Percentiles rank a stretch among this genome's conserved stretches.
Conservation (phyloP, 2,888 invertebrate genomes). For the Lithosia quadra region DNA sequence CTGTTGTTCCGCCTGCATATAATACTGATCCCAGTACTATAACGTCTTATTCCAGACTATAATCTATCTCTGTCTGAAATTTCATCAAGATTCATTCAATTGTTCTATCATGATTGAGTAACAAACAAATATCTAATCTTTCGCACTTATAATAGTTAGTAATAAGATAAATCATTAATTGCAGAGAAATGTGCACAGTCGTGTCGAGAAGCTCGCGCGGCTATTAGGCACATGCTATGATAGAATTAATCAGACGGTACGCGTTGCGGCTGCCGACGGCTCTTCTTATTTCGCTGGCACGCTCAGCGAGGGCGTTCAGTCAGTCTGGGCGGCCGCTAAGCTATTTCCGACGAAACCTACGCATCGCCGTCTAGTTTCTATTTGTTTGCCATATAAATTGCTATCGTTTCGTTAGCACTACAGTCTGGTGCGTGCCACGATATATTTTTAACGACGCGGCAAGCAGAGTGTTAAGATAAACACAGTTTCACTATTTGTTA, state of each 20-base stretch:
- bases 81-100: too few relatives aligned
- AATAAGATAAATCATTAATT: neutral
- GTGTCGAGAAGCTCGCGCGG: constrained; percentile 31
- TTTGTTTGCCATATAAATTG: constrained; percentile 73
- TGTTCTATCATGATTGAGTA: neutral
- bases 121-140: neutral
- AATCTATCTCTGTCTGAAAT: too few relatives aligned
- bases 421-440: constrained; percentile 61
- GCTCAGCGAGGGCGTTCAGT: constrained; percentile 44
- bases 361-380: constrained; percentile 72
- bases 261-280: constrained; percentile 25
- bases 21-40: neutral
- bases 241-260: constrained; percentile 49
- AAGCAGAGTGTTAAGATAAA: constrained; percentile 45
- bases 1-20: neutral
- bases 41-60: neutral
- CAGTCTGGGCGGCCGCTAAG: constrained; percentile 60
- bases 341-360: constrained; percentile 75
- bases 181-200: constrained; percentile 22
- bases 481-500: constrained; percentile 44
- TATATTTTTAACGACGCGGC: constrained; percentile 57
- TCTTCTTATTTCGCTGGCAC: constrained; percentile 40
- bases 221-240: constrained; percentile 45
- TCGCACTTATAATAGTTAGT: neutral
- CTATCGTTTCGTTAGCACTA: constrained; percentile 64